A percentile compares a stretch with the other conserved stretches of the same genome.
phyloP scores from a whole-genome alignment of 2,888 invertebrate genomes.

The Rhagophthalmus giganteus region DNA sequence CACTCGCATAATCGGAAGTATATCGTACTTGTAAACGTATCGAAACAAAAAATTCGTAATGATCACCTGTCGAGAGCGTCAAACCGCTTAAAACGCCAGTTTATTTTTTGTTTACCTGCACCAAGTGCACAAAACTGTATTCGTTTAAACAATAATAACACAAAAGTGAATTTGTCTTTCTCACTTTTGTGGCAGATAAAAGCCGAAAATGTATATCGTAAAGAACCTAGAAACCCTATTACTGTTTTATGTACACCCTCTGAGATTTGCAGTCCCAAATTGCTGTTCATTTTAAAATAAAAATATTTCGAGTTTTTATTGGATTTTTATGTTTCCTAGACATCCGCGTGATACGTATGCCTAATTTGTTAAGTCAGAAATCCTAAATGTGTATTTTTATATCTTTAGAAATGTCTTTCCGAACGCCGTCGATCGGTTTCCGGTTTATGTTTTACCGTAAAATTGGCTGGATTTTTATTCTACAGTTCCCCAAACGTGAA shows the following conservation, averaged over 20 bases:
- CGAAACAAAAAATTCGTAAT: too few species aligned
- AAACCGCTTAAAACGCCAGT: too few species aligned
- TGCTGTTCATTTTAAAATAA: constrained; percentile 12
- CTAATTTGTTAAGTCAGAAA: not conserved
- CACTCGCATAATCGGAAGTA: too few species aligned
- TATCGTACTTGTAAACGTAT: too few species aligned
- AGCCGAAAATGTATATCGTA: constrained; percentile 23
- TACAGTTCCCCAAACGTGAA: too few species aligned
- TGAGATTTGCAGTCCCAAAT: constrained; percentile 17
- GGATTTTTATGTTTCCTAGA: constrained; percentile 6
- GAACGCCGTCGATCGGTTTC: constrained; percentile 8
- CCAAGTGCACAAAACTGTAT: constrained; percentile 1
- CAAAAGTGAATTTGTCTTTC: constrained; percentile 25
- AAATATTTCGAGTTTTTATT: constrained; percentile 7
- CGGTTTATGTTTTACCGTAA: constrained; percentile 5
- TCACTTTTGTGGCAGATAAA: constrained; percentile 24
- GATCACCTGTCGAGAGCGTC: too few species aligned
- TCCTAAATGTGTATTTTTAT: not conserved
- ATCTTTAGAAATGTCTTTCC: not conserved
- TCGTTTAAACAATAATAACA: constrained; percentile 18
- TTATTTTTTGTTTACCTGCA: constrained; percentile 5
- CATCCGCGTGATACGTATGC: not conserved
- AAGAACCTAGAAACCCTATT: constrained; percentile 22
- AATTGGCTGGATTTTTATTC: too few species aligned
- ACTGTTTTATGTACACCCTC: constrained; percentile 12